Evolutionary conservation across 2,888 invertebrate genomes (phyloP), one percentile per base, ranked within the genome.

Genomic region (Cephus pygmeus): DNA sequence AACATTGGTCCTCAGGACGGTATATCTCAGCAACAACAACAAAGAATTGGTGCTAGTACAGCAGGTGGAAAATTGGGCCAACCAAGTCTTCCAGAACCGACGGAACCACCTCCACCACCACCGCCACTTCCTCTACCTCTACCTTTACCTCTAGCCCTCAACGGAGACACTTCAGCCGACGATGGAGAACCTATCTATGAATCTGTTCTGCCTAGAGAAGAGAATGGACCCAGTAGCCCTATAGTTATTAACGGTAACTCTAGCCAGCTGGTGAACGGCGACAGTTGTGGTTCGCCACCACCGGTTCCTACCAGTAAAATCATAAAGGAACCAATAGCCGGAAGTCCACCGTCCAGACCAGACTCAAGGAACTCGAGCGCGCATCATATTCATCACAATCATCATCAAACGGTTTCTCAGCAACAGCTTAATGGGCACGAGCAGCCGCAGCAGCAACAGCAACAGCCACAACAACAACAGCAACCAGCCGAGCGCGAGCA

Each of bases 161-260:
- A 80, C 33, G 82, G 78, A 34, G 83, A 78, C 31, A 86, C 88
- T 0, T 82, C 88, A 11, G 83, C 83, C 4, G 87, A 88, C 15
- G 90, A 90, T 76, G 94, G 94, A 80, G 95, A 96, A 91, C 97
- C 97, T 0, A 97, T 97, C 83, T 97, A 97, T 90, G 97, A 97
- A 89, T 95, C 97, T 0, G 96, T 97, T 11, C 93, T 96, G 82
- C 96, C 96, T 1, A 92, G 96, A 11, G 95, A 94, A 73, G 94
- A 94, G 68, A 91, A 85, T 73, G 87, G 86, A 34, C 85, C 87
- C 0, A 82, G 81, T 35, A 87, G 85, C 82, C 90, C 91, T 2
- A 86, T 88, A 23, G 69, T 86, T 1, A 86, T 89, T 31, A 90
- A 90, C 79, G 89, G 88, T 30, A 88, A 81, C 73, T 56, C 79